These are phyloP conservation scores for Drosophila pseudoananassae DNA, from an alignment of 1,140 invertebrate genomes.

Conservation along the genomic window DNA sequence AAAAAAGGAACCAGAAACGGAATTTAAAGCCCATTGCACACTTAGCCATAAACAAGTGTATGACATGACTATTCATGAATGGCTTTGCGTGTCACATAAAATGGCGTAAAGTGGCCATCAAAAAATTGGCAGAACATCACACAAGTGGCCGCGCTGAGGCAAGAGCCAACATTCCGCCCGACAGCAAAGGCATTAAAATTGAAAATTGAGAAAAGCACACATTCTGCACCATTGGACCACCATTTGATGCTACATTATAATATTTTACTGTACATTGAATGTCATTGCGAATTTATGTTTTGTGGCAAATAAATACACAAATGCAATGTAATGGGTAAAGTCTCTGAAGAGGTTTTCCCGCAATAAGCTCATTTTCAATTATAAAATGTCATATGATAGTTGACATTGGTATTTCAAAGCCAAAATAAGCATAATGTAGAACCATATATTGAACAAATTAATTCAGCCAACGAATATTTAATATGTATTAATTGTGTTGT, in stretches of 20 bases:
- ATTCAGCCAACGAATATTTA: conserved; percentile 22
- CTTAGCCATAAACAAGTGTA: conserved; percentile 54
- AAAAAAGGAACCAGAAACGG: not conserved
- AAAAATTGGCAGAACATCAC: conserved; percentile 67
- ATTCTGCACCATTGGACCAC: conserved; percentile 47
- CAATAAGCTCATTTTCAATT: conserved; percentile 15
- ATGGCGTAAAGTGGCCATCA: conserved; percentile 69
- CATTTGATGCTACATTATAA: conserved; percentile 47
- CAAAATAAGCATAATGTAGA: conserved; percentile 8
- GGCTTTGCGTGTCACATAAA: conserved; percentile 63
- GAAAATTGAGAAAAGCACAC: conserved; percentile 62
- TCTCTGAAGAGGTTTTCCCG: not conserved
- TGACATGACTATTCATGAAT: conserved; percentile 56
- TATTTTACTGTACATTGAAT: conserved; percentile 64
- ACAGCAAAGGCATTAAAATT: conserved; percentile 62
- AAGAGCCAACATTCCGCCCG: conserved; percentile 6
- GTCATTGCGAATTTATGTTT: conserved; percentile 61
- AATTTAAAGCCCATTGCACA: conserved; percentile 40
- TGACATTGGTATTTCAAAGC: conserved; percentile 1
- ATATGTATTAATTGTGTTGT: not conserved
- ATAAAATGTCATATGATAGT: not conserved
- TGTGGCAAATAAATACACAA: conserved; percentile 15
- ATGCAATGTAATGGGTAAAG: conserved; percentile 9
- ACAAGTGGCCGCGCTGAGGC: not conserved
- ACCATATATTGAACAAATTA: not conserved